Conservation (phyloP, 2,113 vertebrate genomes). For the Odobenus rosmarus region DNA sequence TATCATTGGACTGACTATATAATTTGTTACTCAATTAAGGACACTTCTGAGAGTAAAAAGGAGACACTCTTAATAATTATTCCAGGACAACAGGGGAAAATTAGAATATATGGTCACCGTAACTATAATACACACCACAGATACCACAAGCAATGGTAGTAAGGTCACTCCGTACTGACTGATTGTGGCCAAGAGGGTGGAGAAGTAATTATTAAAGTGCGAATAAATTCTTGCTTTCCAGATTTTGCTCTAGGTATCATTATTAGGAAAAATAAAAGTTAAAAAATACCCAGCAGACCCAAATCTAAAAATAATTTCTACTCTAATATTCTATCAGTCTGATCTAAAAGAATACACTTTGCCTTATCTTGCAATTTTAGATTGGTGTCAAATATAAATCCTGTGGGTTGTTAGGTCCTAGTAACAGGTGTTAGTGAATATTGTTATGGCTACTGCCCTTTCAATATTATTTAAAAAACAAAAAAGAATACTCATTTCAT, state of each 20-base stretch:
- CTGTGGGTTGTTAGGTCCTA: slow-evolving; percentile 55
- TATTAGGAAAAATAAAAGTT: neutral
- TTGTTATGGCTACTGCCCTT: slow-evolving; percentile 73
- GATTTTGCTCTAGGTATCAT: neutral
- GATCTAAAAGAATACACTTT: slow-evolving; percentile 52
- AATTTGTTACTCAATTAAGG: neutral
- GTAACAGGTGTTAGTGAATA: slow-evolving; percentile 75
- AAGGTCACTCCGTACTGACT: neutral
- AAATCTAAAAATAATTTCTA: slow-evolving; percentile 46
- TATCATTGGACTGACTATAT: neutral
- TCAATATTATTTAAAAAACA: slow-evolving; percentile 43
- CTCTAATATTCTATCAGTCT: neutral
- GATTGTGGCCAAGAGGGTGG: neutral
- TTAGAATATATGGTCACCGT: neutral
- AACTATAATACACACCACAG: neutral
- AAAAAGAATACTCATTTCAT: slow-evolving; percentile 67
- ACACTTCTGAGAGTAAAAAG: neutral
- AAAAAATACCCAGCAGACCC: neutral
- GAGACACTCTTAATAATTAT: neutral
- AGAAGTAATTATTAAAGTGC: neutral
- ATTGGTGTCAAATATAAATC: slow-evolving; percentile 58
- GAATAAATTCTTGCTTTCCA: neutral
- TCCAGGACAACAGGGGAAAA: neutral
- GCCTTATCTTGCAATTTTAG: slow-evolving; percentile 57
- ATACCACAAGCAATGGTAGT: neutral